A percentile compares a stretch with the other conserved stretches of the same genome.
phyloP scores from a whole-genome alignment of 1,140 invertebrate species.

The Neodiprion pinetum region DNA sequence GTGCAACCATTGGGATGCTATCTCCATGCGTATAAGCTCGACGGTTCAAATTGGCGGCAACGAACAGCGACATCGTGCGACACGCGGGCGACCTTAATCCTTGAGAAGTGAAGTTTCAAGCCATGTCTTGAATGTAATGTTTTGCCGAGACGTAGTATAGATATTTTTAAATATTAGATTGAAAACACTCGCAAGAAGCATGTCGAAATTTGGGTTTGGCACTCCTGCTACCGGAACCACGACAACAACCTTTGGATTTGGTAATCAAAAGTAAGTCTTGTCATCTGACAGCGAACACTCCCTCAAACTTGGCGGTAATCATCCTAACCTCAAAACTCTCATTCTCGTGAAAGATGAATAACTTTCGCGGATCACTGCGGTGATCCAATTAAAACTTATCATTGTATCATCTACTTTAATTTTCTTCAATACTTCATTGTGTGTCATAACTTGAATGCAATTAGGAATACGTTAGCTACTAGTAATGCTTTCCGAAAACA shows the following conservation, averaged over 20 bases:
- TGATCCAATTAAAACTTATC: conserved; percentile 10
- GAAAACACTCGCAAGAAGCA: conserved; percentile 13
- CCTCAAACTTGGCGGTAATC: conserved; percentile 7
- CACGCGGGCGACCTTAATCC: too few relatives aligned
- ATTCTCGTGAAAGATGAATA: conserved; percentile 17
- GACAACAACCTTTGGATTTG: conserved; percentile 43
- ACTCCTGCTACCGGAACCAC: conserved; percentile 40
- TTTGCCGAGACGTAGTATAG: not conserved
- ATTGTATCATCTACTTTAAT: not conserved
- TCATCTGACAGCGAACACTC: conserved; percentile 22
- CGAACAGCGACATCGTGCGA: too few relatives aligned
- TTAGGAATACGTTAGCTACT: conserved; percentile 3
- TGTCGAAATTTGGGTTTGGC: conserved; percentile 47
- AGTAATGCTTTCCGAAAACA: not conserved
- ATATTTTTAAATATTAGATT: not conserved
- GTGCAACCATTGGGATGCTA: too few relatives aligned
- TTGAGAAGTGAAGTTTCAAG: too few relatives aligned
- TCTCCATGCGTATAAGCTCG: too few relatives aligned
- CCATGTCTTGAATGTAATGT: not conserved
- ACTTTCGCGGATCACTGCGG: not conserved
- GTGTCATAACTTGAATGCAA: not conserved
- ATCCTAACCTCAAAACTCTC: not conserved
- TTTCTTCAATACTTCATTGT: not conserved
- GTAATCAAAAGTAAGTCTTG: conserved; percentile 39
- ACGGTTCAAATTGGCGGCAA: too few relatives aligned